Evolutionary conservation across 1,140 invertebrate genomes (phyloP).

Genomic region (Papilio xuthus): DNA sequence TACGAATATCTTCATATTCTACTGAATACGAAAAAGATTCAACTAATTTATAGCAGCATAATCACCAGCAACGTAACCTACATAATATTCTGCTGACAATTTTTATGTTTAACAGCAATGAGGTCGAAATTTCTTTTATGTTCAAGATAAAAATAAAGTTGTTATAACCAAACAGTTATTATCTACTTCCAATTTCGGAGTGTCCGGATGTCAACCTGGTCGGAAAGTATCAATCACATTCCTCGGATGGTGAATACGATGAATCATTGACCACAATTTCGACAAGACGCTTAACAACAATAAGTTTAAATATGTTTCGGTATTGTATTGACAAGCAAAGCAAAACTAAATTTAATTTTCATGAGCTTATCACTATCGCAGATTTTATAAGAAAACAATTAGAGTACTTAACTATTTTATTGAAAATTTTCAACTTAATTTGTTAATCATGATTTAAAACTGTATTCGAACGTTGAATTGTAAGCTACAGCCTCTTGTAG

Average conservation of each 20-base stretch:
- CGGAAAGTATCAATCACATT: slow-evolving; percentile 6
- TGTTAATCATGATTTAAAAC: not conserved
- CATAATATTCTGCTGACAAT: not conserved
- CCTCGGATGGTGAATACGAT: not conserved
- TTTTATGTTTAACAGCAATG: not conserved
- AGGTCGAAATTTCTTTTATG: not conserved
- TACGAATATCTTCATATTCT: slow-evolving; percentile 6
- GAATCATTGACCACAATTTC: slow-evolving; percentile 1
- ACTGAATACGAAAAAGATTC: not conserved
- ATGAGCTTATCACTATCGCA: not conserved
- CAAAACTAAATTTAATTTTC: too few relatives aligned
- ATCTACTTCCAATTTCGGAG: slow-evolving; percentile 8
- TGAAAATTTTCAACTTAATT: not conserved
- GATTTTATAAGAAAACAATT: not conserved
- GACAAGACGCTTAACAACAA: not conserved
- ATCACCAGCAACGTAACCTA: not conserved
- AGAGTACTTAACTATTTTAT: not conserved
- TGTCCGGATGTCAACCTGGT: slow-evolving; percentile 3
- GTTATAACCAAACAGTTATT: not conserved
- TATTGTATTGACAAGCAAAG: slow-evolving; percentile 1
- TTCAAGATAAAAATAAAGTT: slow-evolving; percentile 2
- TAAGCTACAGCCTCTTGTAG: not conserved
- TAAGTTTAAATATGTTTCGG: slow-evolving; percentile 2
- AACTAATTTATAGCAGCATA: not conserved
- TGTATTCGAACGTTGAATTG: not conserved